Percentiles rank a stretch among this genome's conserved stretches.
Conservation (phyloP, 2,797 vertebrate species). For the Hafferia zeledoni region DNA sequence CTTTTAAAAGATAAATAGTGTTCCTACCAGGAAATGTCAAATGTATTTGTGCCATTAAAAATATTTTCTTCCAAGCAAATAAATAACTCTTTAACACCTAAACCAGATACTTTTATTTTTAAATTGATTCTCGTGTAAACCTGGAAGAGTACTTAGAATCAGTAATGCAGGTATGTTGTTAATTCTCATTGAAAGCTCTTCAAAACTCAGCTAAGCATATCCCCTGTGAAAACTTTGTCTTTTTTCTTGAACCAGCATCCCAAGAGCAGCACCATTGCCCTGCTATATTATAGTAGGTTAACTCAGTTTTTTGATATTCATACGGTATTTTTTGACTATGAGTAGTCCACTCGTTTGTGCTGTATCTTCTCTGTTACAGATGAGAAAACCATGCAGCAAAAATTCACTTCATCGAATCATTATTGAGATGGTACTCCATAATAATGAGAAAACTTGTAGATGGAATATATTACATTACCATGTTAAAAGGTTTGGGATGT, state of each 20-base stretch:
- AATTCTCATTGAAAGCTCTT: not conserved
- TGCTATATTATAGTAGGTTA: not conserved
- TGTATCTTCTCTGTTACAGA: not conserved
- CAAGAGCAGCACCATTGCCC: not conserved
- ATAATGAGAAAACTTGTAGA: not conserved
- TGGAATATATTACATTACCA: not conserved
- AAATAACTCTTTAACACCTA: not conserved
- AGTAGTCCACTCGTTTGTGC: not conserved
- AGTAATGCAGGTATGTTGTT: not conserved
- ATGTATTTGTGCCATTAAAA: not conserved
- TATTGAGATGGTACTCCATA: not conserved
- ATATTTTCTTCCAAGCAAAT: not conserved
- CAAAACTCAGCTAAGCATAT: not conserved
- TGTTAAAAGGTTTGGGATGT: not conserved
- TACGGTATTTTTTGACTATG: not conserved
- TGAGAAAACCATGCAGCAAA: not conserved
- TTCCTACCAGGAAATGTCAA: conserved; percentile 10
- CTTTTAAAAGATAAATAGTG: not conserved
- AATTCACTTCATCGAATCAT: not conserved
- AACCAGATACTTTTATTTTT: not conserved
- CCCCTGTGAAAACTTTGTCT: not conserved
- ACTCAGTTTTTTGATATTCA: not conserved
- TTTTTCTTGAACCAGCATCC: not conserved
- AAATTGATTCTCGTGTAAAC: not conserved
- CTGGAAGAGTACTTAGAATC: not conserved